These are phyloP conservation scores for Plagodis dolabraria DNA, from an alignment of 2,888 invertebrate species.

Conservation along the genomic window DNA sequence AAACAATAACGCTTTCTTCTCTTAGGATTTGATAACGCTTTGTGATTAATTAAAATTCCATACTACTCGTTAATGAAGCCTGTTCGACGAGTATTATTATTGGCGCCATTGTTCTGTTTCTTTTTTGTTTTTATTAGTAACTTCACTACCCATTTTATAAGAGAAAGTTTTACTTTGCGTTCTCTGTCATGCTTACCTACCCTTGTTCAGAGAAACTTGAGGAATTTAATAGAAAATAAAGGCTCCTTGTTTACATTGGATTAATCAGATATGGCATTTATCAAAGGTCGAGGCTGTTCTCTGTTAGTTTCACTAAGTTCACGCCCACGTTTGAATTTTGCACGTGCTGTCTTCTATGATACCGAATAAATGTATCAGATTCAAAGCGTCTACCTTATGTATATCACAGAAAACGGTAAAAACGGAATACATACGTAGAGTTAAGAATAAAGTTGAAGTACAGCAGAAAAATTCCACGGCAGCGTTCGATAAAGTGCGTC, in stretches of 20 bases:
- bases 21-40: background rate
- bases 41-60: background rate
- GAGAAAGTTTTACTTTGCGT: no score
- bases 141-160: conserved; percentile 27
- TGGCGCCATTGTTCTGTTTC: conserved; percentile 49
- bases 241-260: conserved; percentile 44
- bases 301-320: conserved; percentile 6
- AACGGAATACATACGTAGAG: background rate
- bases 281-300: conserved; percentile 19
- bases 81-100: conserved; percentile 31
- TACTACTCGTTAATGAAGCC: conserved; percentile 29
- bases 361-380: background rate
- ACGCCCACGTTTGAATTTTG: conserved; percentile 13
- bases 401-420: no score
- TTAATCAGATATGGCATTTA: conserved; percentile 24
- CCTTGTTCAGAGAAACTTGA: background rate
- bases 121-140: conserved; percentile 35
- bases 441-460: no score
- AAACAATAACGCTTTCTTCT: no score
- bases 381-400: background rate
- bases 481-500: conserved; percentile 34
- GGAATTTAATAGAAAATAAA: conserved; percentile 6
- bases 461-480: conserved; percentile 39
- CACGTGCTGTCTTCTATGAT: conserved; percentile 3
- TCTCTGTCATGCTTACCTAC: no score